phyloP scores from a whole-genome alignment of 2,888 invertebrate genomes.

The Lagria hirta region DNA sequence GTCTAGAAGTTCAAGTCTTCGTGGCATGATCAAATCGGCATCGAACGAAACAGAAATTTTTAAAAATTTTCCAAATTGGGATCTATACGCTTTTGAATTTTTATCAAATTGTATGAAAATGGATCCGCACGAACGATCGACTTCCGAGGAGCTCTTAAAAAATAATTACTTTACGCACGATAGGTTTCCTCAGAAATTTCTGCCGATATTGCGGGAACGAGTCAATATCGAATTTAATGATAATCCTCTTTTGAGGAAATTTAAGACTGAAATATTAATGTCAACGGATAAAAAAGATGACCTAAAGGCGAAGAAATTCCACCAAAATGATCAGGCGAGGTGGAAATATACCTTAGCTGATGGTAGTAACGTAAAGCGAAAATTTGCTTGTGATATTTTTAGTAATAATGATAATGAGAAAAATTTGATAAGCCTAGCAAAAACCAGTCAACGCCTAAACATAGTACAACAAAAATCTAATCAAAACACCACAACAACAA shows the following conservation, averaged over 20 bases:
- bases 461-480: conserved; percentile 33
- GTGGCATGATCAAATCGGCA: conserved; percentile 50
- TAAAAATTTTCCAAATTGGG: conserved; percentile 54
- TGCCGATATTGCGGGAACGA: conserved; percentile 65
- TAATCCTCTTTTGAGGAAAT: conserved; percentile 56
- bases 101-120: conserved; percentile 59
- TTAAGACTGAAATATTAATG: conserved; percentile 48
- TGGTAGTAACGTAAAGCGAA: conserved; percentile 46
- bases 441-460: conserved; percentile 36
- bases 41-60: conserved; percentile 38
- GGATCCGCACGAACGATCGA: conserved; percentile 66
- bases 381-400: conserved; percentile 40
- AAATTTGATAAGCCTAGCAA: conserved; percentile 36
- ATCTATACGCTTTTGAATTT: conserved; percentile 53
- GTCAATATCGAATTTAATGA: conserved; percentile 64
- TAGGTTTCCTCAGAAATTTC: conserved; percentile 66
- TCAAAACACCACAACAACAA: conserved; percentile 7
- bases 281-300: conserved; percentile 50
- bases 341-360: conserved; percentile 50
- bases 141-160: conserved; percentile 64
- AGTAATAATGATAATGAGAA: conserved; percentile 28
- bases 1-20: conserved; percentile 53
- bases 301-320: conserved; percentile 29
- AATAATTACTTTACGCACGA: conserved; percentile 68
- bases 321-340: conserved; percentile 39